Evolutionary conservation across 1,140 invertebrate genomes (phyloP).

Genomic region (Drosophila bipectinata): DNA sequence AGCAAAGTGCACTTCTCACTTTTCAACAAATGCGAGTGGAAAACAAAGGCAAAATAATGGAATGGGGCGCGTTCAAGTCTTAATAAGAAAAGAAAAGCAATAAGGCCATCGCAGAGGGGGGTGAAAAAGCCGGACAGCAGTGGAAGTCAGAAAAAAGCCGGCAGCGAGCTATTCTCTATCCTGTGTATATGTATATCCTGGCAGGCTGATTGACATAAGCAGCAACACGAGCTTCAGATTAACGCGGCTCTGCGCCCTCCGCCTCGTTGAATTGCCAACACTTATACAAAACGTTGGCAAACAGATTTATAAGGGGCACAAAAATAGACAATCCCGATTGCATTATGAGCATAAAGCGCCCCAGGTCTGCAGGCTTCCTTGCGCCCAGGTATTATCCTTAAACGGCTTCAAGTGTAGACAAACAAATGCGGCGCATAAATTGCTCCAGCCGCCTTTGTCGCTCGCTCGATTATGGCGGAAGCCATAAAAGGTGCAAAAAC

Average conservation of each 20-base stretch:
- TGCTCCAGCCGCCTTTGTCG: constrained; percentile 28
- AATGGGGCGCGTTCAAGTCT: constrained; percentile 40
- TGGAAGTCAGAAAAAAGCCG: constrained; percentile 3
- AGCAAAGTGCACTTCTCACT: constrained; percentile 67
- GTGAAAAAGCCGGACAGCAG: constrained; percentile 4
- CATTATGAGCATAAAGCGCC: constrained; percentile 53
- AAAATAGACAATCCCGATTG: constrained; percentile 59
- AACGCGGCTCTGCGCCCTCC: constrained; percentile 5
- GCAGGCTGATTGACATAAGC: constrained; percentile 52
- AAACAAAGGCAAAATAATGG: constrained; percentile 57
- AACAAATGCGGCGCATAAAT: constrained; percentile 71
- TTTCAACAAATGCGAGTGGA: constrained; percentile 65
- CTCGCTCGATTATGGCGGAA: constrained; percentile 71
- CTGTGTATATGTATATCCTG: constrained; percentile 7
- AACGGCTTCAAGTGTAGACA: constrained; percentile 62
- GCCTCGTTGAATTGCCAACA: constrained; percentile 44
- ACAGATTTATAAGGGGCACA: constrained; percentile 47
- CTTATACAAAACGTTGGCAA: constrained; percentile 30
- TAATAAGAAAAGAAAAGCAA: constrained; percentile 43
- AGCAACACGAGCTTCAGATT: constrained; percentile 59
- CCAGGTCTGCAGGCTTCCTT: constrained; percentile 31
- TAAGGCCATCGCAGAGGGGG: constrained; percentile 7
- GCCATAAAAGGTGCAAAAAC: constrained; percentile 80
- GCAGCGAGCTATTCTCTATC: constrained; percentile 1
- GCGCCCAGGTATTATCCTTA: constrained; percentile 63